A percentile compares a stretch with the other conserved stretches of the same genome.
Conservation (phyloP, 2,797 vertebrate species). For the Lithobates pipiens region DNA sequence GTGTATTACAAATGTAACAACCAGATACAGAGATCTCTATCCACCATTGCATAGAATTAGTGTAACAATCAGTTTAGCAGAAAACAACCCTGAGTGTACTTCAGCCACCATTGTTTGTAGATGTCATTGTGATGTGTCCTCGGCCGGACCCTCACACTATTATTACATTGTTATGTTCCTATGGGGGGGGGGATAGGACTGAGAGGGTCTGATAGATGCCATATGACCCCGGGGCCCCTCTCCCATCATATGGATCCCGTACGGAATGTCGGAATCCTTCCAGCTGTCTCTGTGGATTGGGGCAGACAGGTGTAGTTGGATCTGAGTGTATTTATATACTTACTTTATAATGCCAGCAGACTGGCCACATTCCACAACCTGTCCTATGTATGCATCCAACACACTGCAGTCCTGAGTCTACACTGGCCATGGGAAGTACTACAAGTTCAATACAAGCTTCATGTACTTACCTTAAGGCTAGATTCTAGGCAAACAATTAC, state of each 20-base stretch:
- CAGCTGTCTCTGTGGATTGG: conserved; percentile 18
- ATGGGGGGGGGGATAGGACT: not conserved
- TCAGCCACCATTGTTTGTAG: too few species aligned
- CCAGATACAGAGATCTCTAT: too few species aligned
- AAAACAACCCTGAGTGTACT: too few species aligned
- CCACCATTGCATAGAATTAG: too few species aligned
- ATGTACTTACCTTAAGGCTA: too few species aligned
- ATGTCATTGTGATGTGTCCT: not conserved
- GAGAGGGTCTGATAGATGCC: not conserved
- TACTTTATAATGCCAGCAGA: not conserved
- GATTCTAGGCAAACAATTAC: too few species aligned
- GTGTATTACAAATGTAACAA: too few species aligned
- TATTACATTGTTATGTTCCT: not conserved
- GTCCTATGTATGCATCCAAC: not conserved
- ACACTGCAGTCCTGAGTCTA: not conserved
- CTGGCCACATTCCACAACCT: not conserved
- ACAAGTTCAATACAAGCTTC: too few species aligned
- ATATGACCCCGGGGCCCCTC: not conserved
- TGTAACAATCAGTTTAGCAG: too few species aligned
- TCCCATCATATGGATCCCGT: not conserved
- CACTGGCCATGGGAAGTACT: too few species aligned
- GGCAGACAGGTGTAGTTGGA: conserved; percentile 13
- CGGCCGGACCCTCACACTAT: not conserved
- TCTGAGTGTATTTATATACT: conserved; percentile 8
- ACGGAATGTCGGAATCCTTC: not conserved